These are phyloP conservation scores for Cyclura pinguis DNA, from an alignment of 2,797 vertebrate genomes.

Conservation along the genomic window DNA sequence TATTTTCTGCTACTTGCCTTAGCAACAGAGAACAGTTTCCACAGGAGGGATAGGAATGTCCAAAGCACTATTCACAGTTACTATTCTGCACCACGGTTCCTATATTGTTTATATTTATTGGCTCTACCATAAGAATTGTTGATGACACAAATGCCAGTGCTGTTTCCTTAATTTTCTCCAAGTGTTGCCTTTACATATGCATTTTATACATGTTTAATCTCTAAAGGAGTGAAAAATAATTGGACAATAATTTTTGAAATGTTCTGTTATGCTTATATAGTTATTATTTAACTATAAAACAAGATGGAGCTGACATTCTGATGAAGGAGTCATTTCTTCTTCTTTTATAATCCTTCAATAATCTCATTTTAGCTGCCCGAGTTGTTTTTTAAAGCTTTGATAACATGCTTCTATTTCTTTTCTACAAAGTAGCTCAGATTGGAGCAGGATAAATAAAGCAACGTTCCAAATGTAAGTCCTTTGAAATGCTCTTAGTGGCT, in stretches of 20 bases:
- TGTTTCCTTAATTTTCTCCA: not conserved
- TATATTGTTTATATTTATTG: not conserved
- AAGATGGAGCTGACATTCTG: not conserved
- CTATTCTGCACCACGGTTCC: not conserved
- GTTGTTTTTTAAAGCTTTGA: slow-evolving; percentile 7
- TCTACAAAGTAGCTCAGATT: slow-evolving; percentile 4
- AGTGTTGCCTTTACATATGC: not conserved
- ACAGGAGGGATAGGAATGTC: not conserved
- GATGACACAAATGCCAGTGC: too few relatives aligned
- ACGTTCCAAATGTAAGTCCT: not conserved
- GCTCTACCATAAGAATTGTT: too few relatives aligned
- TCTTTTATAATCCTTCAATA: not conserved
- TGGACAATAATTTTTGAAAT: not conserved
- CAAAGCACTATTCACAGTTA: not conserved
- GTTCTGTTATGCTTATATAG: not conserved
- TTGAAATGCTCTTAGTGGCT: slow-evolving; percentile 5
- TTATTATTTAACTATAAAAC: not conserved
- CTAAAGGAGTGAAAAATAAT: not conserved
- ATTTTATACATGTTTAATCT: not conserved
- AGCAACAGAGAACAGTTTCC: not conserved
- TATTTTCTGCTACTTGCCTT: not conserved
- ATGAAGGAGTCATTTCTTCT: not conserved
- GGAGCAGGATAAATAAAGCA: not conserved
- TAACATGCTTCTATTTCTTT: not conserved
- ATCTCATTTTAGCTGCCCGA: slow-evolving; percentile 14